Conservation (phyloP, 2,113 vertebrate species). For the Tragelaphus strepsiceros region DNA sequence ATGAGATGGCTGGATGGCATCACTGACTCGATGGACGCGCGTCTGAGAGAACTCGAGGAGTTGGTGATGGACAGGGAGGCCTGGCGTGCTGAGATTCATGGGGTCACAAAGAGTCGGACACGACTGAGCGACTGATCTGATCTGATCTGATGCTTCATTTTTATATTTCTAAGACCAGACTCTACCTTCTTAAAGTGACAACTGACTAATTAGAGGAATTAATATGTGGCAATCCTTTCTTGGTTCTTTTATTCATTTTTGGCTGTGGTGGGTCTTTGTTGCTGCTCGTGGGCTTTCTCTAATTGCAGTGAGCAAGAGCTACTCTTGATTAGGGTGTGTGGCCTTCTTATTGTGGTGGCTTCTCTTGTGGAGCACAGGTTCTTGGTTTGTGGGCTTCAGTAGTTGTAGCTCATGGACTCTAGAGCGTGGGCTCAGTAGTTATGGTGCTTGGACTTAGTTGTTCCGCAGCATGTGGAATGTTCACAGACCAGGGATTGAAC, state of each 20-base stretch:
- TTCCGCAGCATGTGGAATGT: neutral
- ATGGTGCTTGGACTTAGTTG: neutral
- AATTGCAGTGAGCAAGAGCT: neutral
- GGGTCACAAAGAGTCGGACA: too few relatives aligned
- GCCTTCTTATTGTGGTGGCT: neutral
- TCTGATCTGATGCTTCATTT: neutral
- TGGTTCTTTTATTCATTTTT: neutral
- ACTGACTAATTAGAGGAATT: neutral
- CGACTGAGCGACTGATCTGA: too few relatives aligned
- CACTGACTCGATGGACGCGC: fast-evolving
- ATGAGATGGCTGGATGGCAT: too few relatives aligned
- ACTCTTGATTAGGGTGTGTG: neutral
- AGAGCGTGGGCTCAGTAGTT: neutral
- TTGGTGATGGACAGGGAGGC: too few relatives aligned
- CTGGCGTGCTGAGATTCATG: fast-evolving
- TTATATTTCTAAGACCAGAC: neutral
- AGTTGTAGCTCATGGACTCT: neutral
- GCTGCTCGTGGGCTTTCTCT: neutral
- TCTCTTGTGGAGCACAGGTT: neutral
- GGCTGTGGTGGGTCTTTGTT: neutral
- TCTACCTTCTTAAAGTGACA: neutral
- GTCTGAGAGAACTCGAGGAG: fast-evolving
- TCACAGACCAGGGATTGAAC: neutral
- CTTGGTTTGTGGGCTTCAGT: neutral
- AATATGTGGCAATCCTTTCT: neutral